Conservation (phyloP, 2,113 vertebrate genomes). For the Cyanoderma ruficeps region DNA sequence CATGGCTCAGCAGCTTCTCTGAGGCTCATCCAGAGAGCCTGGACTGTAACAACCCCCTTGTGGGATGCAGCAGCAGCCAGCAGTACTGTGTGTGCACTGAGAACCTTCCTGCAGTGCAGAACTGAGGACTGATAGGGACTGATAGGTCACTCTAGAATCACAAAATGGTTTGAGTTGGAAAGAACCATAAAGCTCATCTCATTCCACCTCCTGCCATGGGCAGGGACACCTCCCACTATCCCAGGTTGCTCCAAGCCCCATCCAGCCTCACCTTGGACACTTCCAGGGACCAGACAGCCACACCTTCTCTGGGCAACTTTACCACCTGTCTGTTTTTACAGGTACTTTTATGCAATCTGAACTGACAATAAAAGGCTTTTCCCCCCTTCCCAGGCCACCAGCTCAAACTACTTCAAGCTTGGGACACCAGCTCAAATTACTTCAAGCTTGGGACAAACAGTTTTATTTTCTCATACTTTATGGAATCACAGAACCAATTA, state of each 20-base stretch:
- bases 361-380: neutral
- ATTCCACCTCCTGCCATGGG: neutral
- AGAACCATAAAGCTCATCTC: neutral
- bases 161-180: neutral
- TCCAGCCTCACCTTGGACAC: neutral
- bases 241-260: rapidly evolving
- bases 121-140: no score
- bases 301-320: neutral
- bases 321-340: neutral
- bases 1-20: neutral
- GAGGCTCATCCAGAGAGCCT: neutral
- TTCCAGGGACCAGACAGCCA: neutral
- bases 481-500: neutral
- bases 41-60: neutral
- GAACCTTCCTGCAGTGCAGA: neutral
- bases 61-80: neutral
- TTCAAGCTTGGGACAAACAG: neutral
- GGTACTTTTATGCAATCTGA: neutral
- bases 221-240: neutral
- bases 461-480: neutral
- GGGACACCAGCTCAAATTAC: neutral
- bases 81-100: neutral
- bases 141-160: neutral
- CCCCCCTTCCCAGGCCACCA: neutral
- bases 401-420: neutral